Base-by-base conservation (phyloP, 2,797 vertebrate genomes). In the Centropyge bicolor region DNA sequence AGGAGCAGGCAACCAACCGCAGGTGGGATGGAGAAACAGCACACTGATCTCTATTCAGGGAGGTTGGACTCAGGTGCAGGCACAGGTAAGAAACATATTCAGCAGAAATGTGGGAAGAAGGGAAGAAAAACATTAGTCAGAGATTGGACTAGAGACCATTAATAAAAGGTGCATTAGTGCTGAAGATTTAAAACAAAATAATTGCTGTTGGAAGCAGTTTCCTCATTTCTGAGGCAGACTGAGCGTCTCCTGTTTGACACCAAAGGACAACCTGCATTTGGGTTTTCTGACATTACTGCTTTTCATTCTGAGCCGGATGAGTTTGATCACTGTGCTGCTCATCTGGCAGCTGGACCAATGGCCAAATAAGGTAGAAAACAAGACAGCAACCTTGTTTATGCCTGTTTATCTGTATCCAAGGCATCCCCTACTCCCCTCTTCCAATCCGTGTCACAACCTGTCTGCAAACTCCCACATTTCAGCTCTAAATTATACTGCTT, bases 351-450 rank as follows among this genome's bases (percentile, higher is more conserved):
- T 76, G 81, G 63, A 84, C 86, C 59, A 66, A 71, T 81, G 52
- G 61, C 94, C 94, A 94, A 93, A 95, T 95, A 95, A 88, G 94
- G 95, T 80, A 88, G 79, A 82, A 71, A 71, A 65, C 27, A 43
- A 70, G 82, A 86, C 77, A 74, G 78, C 72, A 82, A 85, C 83
- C 78, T 83, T 91, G 89, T 94, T 93, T 93, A 85, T 85, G 80
- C 61, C 75, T 93, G 92, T 95, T 95, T 95, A 94, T 94, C 89
- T 90, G 90, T 66, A 84, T 88, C 80, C 66, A 80, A 74, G 76
- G 61, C 77, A 69, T 85, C 77, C 73, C 60, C 78, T 40, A 72
- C 73, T 87, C 82, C 84, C 71, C 27, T 86, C 67, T 72, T 88
- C 86, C 66, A 51, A 77, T 91, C 67, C 41, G 62, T 86, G 85